Conservation (phyloP, 2,113 vertebrate genomes). For the Neogobius melanostomus region DNA sequence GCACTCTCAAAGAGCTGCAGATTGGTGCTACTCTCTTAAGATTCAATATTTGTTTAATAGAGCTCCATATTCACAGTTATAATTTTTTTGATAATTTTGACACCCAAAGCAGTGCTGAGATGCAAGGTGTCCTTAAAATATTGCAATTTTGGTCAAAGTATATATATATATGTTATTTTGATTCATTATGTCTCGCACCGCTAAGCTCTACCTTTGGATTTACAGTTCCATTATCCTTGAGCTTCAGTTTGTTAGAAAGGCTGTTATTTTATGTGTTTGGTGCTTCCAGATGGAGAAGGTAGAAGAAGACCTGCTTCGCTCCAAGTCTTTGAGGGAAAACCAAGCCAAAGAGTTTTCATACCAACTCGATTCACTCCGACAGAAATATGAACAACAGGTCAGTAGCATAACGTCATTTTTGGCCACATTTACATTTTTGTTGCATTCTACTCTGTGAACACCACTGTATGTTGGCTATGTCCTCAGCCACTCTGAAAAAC, state of each 20-base stretch:
- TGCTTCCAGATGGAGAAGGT: conserved; percentile 88
- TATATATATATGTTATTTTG: too few species aligned
- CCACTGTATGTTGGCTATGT: too few species aligned
- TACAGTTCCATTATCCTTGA: background rate
- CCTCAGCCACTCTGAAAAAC: too few species aligned
- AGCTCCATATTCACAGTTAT: too few species aligned
- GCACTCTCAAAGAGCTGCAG: background rate
- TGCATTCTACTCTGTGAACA: too few species aligned
- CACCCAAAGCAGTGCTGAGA: too few species aligned
- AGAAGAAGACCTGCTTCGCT: conserved; percentile 86
- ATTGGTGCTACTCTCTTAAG: background rate
- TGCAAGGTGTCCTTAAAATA: too few species aligned
- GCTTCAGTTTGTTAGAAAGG: background rate
- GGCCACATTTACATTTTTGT: too few species aligned
- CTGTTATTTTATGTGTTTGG: conserved; percentile 47
- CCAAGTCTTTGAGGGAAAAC: conserved; percentile 87
- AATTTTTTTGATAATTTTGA: too few species aligned
- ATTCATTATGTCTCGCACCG: too few species aligned
- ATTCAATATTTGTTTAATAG: too few species aligned
- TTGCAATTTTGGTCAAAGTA: too few species aligned
- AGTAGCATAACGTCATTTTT: conserved; percentile 7
- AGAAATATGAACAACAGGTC: conserved; percentile 89
- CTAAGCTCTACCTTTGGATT: background rate
- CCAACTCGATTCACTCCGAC: conserved; percentile 84
- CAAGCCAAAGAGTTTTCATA: conserved; percentile 86